Evolutionary conservation across 1,140 invertebrate species (phyloP).

Genomic region (Pectinophora gossypiella): DNA sequence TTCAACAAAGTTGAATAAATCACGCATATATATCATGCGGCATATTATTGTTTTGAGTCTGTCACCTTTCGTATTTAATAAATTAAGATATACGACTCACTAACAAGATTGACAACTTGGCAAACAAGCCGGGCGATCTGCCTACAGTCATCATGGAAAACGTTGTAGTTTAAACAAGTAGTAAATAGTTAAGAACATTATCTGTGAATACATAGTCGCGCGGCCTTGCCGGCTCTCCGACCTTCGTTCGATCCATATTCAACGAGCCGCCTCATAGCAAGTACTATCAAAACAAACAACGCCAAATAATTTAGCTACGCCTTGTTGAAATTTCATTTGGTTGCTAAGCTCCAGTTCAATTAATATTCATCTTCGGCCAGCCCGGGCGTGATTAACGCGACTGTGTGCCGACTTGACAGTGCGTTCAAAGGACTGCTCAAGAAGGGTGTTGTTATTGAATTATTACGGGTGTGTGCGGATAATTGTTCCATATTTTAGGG

Average conservation of each 20-base stretch:
- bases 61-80: too few relatives aligned
- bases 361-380: not conserved
- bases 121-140: not conserved
- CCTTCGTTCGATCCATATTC: conserved; percentile 34
- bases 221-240: conserved; percentile 38
- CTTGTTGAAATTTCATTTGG: not conserved
- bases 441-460: not conserved
- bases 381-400: not conserved
- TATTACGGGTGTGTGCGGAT: too few relatives aligned
- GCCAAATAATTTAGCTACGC: not conserved
- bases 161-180: not conserved
- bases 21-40: too few relatives aligned
- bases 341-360: not conserved
- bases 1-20: too few relatives aligned
- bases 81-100: not conserved
- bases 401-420: not conserved
- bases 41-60: too few relatives aligned
- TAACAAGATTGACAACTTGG: not conserved
- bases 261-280: conserved; percentile 13
- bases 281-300: not conserved
- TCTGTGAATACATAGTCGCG: not conserved
- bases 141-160: not conserved
- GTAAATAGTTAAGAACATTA: not conserved
- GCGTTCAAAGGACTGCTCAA: not conserved
- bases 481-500: too few relatives aligned